Conservation (phyloP, 2,797 vertebrate genomes). For the Rallus crepitans region DNA sequence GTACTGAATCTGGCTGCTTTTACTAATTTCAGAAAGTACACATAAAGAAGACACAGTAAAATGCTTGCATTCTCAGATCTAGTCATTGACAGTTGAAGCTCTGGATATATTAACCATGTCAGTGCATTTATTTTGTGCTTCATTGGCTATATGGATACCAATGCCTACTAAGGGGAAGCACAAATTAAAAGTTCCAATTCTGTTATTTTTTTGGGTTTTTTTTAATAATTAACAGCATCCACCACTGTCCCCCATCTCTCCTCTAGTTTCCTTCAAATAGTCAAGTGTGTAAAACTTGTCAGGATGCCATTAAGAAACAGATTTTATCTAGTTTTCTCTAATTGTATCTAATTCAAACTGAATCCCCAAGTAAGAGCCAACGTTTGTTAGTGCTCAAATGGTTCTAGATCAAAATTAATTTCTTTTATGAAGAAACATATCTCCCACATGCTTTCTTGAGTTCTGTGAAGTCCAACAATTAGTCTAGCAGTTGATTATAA, state of each 20-base stretch:
- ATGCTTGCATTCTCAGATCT: background rate
- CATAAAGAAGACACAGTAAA: background rate
- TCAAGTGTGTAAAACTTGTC: background rate
- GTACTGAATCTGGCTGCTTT: background rate
- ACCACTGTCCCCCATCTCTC: rapidly evolving
- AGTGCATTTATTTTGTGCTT: background rate
- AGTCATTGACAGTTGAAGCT: background rate
- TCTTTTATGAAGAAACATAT: background rate
- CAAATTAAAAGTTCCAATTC: background rate
- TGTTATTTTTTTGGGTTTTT: background rate
- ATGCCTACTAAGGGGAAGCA: background rate
- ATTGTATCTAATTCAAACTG: background rate
- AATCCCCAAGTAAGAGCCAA: background rate
- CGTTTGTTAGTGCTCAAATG: background rate
- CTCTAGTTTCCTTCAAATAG: background rate
- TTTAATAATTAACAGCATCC: background rate
- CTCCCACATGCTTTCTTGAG: background rate
- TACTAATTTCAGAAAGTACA: background rate
- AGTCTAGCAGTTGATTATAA: background rate
- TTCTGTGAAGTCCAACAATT: background rate
- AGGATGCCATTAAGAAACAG: background rate
- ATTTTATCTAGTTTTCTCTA: background rate
- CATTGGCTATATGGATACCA: background rate
- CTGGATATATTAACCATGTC: background rate
- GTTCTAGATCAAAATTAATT: background rate